Percentiles rank a stretch among this genome's conserved stretches.
These are phyloP conservation scores for Corythornis leucogaster DNA, from an alignment of 2,797 vertebrate species.

Conservation along the genomic window DNA sequence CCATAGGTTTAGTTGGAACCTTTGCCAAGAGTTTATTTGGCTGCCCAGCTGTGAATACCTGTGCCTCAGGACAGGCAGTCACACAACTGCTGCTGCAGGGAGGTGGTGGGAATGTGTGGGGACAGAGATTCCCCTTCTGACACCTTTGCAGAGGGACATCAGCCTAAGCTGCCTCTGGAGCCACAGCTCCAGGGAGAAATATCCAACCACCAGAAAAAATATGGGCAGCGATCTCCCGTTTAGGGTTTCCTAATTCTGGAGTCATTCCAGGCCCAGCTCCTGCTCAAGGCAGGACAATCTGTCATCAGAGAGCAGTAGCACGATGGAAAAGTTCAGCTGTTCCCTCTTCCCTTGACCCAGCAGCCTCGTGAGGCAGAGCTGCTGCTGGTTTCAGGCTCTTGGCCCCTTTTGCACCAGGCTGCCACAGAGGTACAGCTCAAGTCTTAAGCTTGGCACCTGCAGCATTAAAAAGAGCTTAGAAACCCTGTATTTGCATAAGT, in stretches of 20 bases:
- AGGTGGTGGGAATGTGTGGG: not conserved
- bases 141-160: not conserved
- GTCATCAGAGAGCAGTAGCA: not conserved
- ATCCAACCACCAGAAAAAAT: not conserved
- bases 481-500: accelerated
- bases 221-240: not conserved
- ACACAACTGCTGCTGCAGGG: accelerated
- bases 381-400: not conserved
- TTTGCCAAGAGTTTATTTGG: not conserved
- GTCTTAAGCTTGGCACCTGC: not conserved
- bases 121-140: not conserved
- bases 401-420: not conserved
- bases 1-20: not conserved
- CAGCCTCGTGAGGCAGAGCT: accelerated
- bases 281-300: not conserved
- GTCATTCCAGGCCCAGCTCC: not conserved
- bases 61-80: not conserved
- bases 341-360: not conserved
- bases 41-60: not conserved
- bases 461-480: not conserved
- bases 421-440: not conserved
- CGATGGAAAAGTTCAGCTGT: not conserved
- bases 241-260: not conserved
- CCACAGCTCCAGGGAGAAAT: not conserved
- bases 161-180: not conserved